These are phyloP conservation scores for Antitype chi DNA, from an alignment of 2,888 invertebrate species.

Conservation along the genomic window DNA sequence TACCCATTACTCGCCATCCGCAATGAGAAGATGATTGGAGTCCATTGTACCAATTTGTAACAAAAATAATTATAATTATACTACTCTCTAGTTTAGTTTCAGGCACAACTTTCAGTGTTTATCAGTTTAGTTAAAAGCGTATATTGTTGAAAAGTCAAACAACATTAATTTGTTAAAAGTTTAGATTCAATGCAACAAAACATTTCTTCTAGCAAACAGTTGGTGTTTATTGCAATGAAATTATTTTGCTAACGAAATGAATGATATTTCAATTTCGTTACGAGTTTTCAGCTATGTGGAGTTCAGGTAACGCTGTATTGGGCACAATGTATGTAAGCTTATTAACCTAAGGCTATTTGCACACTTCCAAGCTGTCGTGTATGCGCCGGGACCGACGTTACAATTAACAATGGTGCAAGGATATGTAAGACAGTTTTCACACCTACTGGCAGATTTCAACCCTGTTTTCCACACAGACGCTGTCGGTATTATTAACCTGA, in stretches of 20 bases:
- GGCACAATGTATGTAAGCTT: neutral
- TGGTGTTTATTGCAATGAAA: conserved; percentile 18
- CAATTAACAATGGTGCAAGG: neutral
- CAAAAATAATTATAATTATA: conserved; percentile 13
- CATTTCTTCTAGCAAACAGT: conserved; percentile 30
- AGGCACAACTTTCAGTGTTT: conserved; percentile 25
- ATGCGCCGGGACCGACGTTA: neutral
- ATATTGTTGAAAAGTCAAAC: conserved; percentile 25
- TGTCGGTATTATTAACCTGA: neutral
- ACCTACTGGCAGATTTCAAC: neutral
- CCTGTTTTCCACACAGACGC: neutral
- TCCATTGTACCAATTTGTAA: neutral
- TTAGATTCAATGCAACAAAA: conserved; percentile 38
- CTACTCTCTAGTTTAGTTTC: conserved; percentile 4
- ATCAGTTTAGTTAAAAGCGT: conserved; percentile 35
- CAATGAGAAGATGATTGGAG: too few relatives aligned
- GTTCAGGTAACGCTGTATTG: neutral
- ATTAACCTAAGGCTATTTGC: neutral
- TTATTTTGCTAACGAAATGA: conserved; percentile 22
- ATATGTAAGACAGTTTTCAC: neutral
- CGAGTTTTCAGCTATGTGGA: neutral
- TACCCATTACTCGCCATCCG: too few relatives aligned
- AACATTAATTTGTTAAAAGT: conserved; percentile 35
- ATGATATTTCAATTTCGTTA: conserved; percentile 17
- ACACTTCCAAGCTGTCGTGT: neutral